Conservation (phyloP, 2,888 invertebrate species). For the Lithophane socia region DNA sequence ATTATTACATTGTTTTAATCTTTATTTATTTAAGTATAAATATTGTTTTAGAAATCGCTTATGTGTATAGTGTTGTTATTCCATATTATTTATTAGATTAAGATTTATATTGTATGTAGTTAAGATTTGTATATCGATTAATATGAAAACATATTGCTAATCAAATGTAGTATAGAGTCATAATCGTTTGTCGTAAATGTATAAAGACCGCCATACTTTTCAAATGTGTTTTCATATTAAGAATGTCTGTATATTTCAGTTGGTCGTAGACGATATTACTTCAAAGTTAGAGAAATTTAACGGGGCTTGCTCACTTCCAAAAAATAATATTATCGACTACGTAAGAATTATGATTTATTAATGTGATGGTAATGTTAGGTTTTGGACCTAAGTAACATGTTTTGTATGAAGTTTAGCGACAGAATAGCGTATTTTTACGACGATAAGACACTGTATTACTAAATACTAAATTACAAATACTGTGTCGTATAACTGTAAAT, state of each 20-base stretch:
- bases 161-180: conserved; percentile 40
- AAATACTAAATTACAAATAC: conserved; percentile 33
- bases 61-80: conserved; percentile 49
- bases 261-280: conserved; percentile 72
- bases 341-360: conserved; percentile 55
- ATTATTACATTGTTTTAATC: conserved; percentile 27
- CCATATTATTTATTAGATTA: conserved; percentile 59
- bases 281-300: conserved; percentile 68
- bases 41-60: conserved; percentile 49
- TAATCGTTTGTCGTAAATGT: conserved; percentile 36
- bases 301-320: conserved; percentile 85
- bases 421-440: conserved; percentile 38
- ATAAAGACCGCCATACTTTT: conserved; percentile 32
- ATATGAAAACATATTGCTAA: conserved; percentile 54
- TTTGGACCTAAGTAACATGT: conserved; percentile 60
- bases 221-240: conserved; percentile 60
- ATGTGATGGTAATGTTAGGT: conserved; percentile 58
- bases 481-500: conserved; percentile 45
- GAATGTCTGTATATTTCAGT: conserved; percentile 61
- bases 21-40: conserved; percentile 26
- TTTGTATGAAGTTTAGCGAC: conserved; percentile 61
- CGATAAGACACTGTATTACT: conserved; percentile 30
- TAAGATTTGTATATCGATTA: conserved; percentile 61
- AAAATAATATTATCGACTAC: conserved; percentile 54
- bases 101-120: conserved; percentile 54